Evolutionary conservation across 1,140 invertebrate species (phyloP), one percentile per base, ranked within the genome.

Genomic region (Plectrocnemia conspersa): DNA sequence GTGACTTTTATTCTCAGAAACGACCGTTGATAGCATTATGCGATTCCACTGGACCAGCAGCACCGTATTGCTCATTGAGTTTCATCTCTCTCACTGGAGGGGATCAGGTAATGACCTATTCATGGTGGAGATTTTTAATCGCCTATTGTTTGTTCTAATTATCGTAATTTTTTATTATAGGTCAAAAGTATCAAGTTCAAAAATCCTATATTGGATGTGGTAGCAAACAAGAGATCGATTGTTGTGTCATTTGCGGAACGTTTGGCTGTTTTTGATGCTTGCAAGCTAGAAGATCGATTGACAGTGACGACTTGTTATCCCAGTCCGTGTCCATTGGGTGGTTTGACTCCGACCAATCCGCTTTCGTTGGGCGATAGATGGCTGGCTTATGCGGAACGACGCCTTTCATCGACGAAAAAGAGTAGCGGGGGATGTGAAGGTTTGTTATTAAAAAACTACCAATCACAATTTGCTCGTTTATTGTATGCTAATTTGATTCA

Each of bases 141-240:
- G 27, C n/a, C 27, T 29, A n/a, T n/a, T n/a, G 27, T 29, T 29
- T 29, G 27, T 29, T 29, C n/a, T 29, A 29, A 7, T 29, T 29
- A 29, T 29, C n/a, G 6, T n/a, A 7, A 29, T 52, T 29, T 41
- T 42, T n/a, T 55, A 27, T 63, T 55, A 48, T 58, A 84, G 78
- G 79, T 87, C 1, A 91, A 92, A 69, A 88, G 82, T 64, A 88
- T 95, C 54, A 92, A 93, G 70, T 98, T 97, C 73, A 93, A 93
- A 68, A 89, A 87, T 69, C 84, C 86, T 5, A 84, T 98, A 19
- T 78, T 87, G 62, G 91, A 95, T 70, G 85, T 98, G 29, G 67
- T 89, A 56, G 87, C 89, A 24, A 93, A 93, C 74, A 82, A 82
- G 55, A 77, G 83, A 33, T 88, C 86, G 2, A 77, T 97, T 46